Evolutionary conservation across 2,888 invertebrate species (phyloP), one percentile per base, ranked within the genome.

Genomic region (Junonia oenone): DNA sequence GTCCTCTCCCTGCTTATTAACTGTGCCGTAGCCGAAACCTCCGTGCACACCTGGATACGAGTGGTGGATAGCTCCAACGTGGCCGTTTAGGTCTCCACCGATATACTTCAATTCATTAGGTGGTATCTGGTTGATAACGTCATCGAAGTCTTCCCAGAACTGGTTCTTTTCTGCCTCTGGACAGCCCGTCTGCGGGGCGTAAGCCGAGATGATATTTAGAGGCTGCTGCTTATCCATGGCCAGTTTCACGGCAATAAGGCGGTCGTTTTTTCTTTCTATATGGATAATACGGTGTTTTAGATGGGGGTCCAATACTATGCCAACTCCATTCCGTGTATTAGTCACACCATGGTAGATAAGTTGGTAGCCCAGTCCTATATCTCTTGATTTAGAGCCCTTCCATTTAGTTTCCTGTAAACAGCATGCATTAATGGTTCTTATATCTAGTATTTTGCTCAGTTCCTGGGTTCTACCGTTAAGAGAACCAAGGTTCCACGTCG

Each of bases 401-500:
- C 60, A 63, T 38, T 55, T 61, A 2, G 55, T 59, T 26, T 64
- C 65, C 27, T 66, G 64, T 0, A 66, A 8, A 15, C 64, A 66
- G 26, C 61, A 63, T 17, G 45, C 22, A 26, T 61, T 56, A 5
- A 62, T 59, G 8, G 40, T 17, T 29, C 62, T 27, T 19, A 45
- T 45, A 6, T 48, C 0, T 31, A 62, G 40, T 2, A 55, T 43
- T 33, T 65, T 35, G 2, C 43, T 48, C 5, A 63, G 46, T 55
- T 65, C 62, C 47, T 43, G 14, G 51, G 59, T 59, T 8, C 60
- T n/a, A 38, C 62, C 62, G 0, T 57, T 64, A 11, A 65, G 27
- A 11, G 64, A 52, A 2, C 65, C 67, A 1, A 67, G 9, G 48
- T 67, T 65, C 67, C 67, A 65, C 6, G 58, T 63, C 0, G 54